Conservation (phyloP, 2,888 invertebrate genomes). For the Germaria angustata region DNA sequence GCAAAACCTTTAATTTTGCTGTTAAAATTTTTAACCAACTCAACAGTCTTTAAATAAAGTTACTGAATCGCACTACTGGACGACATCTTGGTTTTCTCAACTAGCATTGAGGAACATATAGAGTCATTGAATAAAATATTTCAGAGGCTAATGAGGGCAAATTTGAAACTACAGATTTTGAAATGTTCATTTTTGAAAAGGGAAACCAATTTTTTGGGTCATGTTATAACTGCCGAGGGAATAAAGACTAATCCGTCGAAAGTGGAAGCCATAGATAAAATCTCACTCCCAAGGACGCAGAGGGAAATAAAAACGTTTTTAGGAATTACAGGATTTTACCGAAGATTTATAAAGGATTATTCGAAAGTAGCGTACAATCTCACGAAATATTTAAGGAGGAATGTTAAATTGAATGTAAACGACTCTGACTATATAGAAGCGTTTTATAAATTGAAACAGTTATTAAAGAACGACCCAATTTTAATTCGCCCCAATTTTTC, state of each 20-base stretch:
- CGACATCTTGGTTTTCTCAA: conserved; percentile 23
- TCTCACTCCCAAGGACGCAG: neutral
- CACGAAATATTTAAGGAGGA: neutral
- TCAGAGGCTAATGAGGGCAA: neutral
- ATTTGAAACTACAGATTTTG: neutral
- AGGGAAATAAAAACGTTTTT: neutral
- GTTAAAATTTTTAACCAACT: no score
- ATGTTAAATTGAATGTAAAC: neutral
- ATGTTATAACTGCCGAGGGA: neutral
- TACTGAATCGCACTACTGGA: no score
- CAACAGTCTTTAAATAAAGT: no score
- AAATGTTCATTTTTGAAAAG: neutral
- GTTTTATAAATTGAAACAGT: neutral
- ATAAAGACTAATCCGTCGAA: neutral
- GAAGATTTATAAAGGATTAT: neutral
- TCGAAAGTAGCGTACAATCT: neutral
- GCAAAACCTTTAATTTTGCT: no score
- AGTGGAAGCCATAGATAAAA: neutral
- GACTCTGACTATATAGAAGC: neutral
- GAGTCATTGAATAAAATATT: neutral
- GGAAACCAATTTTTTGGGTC: conserved; percentile 7
- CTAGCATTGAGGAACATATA: neutral
- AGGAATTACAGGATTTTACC: neutral
- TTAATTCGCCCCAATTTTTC: conserved; percentile 49
- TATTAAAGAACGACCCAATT: conserved; percentile 28